Percentiles rank a stretch among this genome's conserved stretches.
phyloP scores from a whole-genome alignment of 2,888 invertebrate species.

The Melangyna quadrimaculata region DNA sequence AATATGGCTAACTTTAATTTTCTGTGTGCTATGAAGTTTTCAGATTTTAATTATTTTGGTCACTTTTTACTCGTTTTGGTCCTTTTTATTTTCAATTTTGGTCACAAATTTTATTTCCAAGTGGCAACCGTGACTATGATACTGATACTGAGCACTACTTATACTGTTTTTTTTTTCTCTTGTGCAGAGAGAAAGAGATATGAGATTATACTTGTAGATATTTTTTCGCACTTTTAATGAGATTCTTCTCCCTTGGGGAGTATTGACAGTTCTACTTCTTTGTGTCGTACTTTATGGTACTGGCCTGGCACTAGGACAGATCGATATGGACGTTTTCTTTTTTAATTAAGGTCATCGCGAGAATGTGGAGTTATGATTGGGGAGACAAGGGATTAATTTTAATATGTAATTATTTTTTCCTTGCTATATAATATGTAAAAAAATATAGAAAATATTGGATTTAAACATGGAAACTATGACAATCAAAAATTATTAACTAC shows the following conservation, averaged over 20 bases:
- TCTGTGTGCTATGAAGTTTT: too few species aligned
- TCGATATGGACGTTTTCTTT: slow-evolving; percentile 46
- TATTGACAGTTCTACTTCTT: neutral
- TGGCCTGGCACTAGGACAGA: slow-evolving; percentile 3
- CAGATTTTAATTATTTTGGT: too few species aligned
- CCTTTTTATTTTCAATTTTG: too few species aligned
- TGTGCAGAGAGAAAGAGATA: neutral
- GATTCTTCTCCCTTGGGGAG: slow-evolving; percentile 25
- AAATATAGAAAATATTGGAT: neutral
- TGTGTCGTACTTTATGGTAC: neutral
- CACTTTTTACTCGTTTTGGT: too few species aligned
- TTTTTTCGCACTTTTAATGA: slow-evolving; percentile 41
- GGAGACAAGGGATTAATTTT: neutral
- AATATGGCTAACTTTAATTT: too few species aligned
- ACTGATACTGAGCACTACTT: too few species aligned
- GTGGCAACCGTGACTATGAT: too few species aligned
- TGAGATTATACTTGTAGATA: slow-evolving; percentile 14
- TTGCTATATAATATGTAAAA: neutral
- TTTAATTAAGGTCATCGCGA: slow-evolving; percentile 15
- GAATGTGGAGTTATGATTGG: neutral
- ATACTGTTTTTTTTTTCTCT: neutral
- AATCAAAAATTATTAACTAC: too few species aligned
- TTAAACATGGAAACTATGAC: neutral
- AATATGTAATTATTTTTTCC: neutral
- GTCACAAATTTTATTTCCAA: too few species aligned